Percentiles rank a stretch among this genome's conserved stretches.
These are phyloP conservation scores for Glyphotaelius pellucidus DNA, from an alignment of 2,888 invertebrate genomes.

Conservation along the genomic window DNA sequence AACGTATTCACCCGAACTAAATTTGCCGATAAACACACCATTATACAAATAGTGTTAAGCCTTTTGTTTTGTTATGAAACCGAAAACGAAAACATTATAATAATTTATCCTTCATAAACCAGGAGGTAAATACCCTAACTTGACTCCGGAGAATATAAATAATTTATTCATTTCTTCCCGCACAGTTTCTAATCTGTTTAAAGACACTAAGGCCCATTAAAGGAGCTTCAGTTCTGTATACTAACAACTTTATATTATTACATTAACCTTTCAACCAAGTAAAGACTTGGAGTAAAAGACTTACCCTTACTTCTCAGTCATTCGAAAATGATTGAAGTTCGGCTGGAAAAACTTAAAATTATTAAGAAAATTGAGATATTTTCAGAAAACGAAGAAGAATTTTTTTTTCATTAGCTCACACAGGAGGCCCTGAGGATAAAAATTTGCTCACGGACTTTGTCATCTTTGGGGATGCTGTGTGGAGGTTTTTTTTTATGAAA, in stretches of 20 bases:
- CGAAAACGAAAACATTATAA: neutral
- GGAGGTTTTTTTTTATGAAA: too few species aligned
- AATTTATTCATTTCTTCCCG: neutral
- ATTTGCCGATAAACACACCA: neutral
- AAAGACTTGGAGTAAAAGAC: neutral
- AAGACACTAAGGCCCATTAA: neutral
- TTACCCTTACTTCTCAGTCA: neutral
- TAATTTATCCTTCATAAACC: neutral
- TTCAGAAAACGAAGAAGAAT: too few species aligned
- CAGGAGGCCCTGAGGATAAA: too few species aligned
- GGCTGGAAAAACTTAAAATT: too few species aligned
- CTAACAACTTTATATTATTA: neutral
- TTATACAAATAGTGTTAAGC: neutral
- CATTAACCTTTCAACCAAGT: neutral
- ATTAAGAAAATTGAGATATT: too few species aligned
- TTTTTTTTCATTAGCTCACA: too few species aligned
- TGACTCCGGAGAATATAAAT: constrained; percentile 2
- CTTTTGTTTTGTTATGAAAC: neutral
- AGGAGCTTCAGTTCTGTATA: neutral
- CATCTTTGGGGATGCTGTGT: too few species aligned
- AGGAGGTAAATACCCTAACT: neutral
- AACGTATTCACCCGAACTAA: neutral
- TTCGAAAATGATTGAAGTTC: neutral
- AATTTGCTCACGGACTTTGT: too few species aligned
- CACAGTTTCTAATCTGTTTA: neutral